Percentiles rank a stretch among this genome's conserved stretches.
Conservation (phyloP, 2,797 vertebrate genomes). For the Adrianichthys oophorus region DNA sequence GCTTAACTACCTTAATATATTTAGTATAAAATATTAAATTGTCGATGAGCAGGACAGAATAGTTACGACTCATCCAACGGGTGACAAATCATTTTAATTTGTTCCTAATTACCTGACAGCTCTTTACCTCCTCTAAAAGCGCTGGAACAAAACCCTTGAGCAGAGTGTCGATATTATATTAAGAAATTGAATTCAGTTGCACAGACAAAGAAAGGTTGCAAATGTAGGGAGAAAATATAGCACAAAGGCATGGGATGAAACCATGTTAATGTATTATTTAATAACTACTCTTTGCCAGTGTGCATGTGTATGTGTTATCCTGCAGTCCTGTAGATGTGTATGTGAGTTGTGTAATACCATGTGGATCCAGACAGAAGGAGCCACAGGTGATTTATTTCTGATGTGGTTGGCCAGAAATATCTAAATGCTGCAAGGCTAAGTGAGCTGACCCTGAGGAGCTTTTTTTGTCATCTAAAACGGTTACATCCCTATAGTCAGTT, state of each 20-base stretch:
- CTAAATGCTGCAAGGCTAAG: not conserved
- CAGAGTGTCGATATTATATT: no score
- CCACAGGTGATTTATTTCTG: conserved; percentile 2
- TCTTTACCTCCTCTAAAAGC: not conserved
- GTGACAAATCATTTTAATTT: not conserved
- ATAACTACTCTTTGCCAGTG: not conserved
- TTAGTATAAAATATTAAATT: no score
- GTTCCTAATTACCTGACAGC: not conserved
- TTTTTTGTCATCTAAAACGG: not conserved
- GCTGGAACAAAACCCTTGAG: no score
- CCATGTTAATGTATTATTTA: not conserved
- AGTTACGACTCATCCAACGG: not conserved
- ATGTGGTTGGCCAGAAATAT: not conserved
- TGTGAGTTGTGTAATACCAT: no score
- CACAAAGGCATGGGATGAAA: no score
- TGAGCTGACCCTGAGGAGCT: not conserved
- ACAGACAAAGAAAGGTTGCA: no score
- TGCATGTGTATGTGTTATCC: not conserved
- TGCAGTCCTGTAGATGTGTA: not conserved
- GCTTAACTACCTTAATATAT: no score
- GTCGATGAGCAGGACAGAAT: no score
- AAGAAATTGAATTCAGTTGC: no score
- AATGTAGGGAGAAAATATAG: no score
- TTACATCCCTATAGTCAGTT: not conserved
- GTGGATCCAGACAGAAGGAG: no score